These are phyloP conservation scores for Drosophila mimica DNA, from an alignment of 2,888 invertebrate genomes.

Conservation along the genomic window DNA sequence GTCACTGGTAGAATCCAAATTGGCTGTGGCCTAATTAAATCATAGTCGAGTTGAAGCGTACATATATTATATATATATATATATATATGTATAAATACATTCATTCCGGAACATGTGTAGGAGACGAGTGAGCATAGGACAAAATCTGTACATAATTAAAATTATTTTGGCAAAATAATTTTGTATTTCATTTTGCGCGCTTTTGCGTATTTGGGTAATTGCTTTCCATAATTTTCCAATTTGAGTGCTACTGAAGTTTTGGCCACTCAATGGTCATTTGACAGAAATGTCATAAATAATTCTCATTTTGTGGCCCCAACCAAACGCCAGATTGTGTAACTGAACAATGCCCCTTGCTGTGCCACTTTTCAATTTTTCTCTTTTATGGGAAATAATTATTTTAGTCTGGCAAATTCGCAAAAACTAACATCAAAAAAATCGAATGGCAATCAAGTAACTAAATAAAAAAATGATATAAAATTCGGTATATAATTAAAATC, in stretches of 20 bases:
- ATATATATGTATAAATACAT: not conserved
- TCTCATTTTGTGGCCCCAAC: constrained; percentile 15
- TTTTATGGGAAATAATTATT: constrained; percentile 55
- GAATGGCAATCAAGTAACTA: constrained; percentile 35
- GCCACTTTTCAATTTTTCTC: constrained; percentile 21
- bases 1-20: constrained; percentile 15
- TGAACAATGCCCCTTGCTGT: constrained; percentile 38
- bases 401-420: constrained; percentile 47
- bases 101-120: not conserved
- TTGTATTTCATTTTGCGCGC: constrained; percentile 42
- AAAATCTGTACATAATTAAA: constrained; percentile 69
- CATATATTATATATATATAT: not conserved
- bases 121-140: constrained; percentile 16
- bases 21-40: constrained; percentile 60
- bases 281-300: constrained; percentile 54
- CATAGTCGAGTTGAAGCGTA: constrained; percentile 50
- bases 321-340: constrained; percentile 9
- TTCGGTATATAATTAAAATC: constrained; percentile 43
- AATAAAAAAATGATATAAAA: constrained; percentile 26
- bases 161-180: constrained; percentile 62
- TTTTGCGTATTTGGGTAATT: constrained; percentile 27
- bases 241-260: constrained; percentile 40
- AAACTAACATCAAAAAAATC: constrained; percentile 40
- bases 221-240: constrained; percentile 27
- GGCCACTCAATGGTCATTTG: constrained; percentile 32